These are phyloP conservation scores for Lydus trimaculatus DNA, from an alignment of 2,888 invertebrate genomes.

Conservation along the genomic window DNA sequence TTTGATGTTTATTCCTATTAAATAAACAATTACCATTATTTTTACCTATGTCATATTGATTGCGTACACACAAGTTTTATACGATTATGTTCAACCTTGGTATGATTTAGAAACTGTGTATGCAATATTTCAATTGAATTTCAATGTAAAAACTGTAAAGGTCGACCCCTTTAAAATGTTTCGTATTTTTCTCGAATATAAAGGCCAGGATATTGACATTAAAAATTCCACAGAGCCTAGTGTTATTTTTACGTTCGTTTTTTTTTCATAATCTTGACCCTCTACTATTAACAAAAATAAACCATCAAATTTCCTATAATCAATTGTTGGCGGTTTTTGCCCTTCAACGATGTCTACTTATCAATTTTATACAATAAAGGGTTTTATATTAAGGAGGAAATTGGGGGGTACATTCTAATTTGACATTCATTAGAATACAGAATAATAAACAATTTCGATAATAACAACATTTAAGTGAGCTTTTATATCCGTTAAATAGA, in stretches of 20 bases:
- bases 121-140: not conserved
- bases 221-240: not conserved
- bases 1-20: too few species aligned
- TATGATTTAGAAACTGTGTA: not conserved
- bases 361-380: too few species aligned
- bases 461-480: not conserved
- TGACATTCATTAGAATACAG: too few species aligned
- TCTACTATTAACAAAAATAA: not conserved
- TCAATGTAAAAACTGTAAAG: not conserved
- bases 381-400: too few species aligned
- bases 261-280: not conserved
- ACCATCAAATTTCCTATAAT: too few species aligned
- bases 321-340: too few species aligned
- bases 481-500: not conserved
- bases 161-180: not conserved
- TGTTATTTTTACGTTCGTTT: not conserved
- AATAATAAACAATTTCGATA: not conserved
- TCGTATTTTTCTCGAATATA: not conserved
- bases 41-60: not conserved
- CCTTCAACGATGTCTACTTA: too few species aligned
- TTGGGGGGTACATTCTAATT: too few species aligned
- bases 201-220: constrained; percentile 1
- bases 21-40: too few species aligned
- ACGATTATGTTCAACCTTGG: not conserved
- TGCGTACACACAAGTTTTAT: not conserved